A percentile compares a stretch with the other conserved stretches of the same genome.
Evolutionary conservation across 1,140 invertebrate species (phyloP).

Genomic region (Pachyrhynchus sulphureomaculatus): DNA sequence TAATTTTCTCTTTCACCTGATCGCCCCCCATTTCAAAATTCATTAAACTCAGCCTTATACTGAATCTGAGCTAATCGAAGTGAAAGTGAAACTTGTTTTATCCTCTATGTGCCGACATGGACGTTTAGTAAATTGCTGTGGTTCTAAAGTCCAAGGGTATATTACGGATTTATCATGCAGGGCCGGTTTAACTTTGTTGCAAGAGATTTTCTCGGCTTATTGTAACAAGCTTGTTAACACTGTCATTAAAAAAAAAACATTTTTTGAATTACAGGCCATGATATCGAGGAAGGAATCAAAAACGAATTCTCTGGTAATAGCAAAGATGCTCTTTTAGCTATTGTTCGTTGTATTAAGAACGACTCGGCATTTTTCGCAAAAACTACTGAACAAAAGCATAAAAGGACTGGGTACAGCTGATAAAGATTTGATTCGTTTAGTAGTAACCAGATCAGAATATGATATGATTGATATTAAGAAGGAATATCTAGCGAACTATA

Average conservation of each 20-base stretch:
- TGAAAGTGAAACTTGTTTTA: too few species aligned
- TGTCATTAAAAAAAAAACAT: neutral
- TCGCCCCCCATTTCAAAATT: too few species aligned
- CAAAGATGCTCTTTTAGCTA: constrained; percentile 64
- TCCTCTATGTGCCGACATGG: too few species aligned
- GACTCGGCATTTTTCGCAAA: constrained; percentile 86
- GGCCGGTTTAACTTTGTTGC: too few species aligned
- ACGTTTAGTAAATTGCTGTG: too few species aligned
- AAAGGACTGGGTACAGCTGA: constrained; percentile 83
- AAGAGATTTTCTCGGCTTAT: too few species aligned
- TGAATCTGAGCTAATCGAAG: too few species aligned
- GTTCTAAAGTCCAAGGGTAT: too few species aligned
- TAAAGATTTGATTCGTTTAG: constrained; percentile 79
- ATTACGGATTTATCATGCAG: too few species aligned
- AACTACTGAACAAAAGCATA: constrained; percentile 85
- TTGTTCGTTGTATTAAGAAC: constrained; percentile 79
- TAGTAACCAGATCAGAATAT: constrained; percentile 84
- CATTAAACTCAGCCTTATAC: too few species aligned
- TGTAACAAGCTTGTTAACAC: neutral
- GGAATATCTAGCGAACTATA: constrained; percentile 76
- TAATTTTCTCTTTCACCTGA: too few species aligned
- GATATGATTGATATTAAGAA: constrained; percentile 86
- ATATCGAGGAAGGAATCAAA: constrained; percentile 68
- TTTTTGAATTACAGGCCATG: constrained; percentile 53
- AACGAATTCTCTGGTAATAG: constrained; percentile 72